phyloP scores from a whole-genome alignment of 2,797 vertebrate genomes.

The Dendrocincla fuliginosa region DNA sequence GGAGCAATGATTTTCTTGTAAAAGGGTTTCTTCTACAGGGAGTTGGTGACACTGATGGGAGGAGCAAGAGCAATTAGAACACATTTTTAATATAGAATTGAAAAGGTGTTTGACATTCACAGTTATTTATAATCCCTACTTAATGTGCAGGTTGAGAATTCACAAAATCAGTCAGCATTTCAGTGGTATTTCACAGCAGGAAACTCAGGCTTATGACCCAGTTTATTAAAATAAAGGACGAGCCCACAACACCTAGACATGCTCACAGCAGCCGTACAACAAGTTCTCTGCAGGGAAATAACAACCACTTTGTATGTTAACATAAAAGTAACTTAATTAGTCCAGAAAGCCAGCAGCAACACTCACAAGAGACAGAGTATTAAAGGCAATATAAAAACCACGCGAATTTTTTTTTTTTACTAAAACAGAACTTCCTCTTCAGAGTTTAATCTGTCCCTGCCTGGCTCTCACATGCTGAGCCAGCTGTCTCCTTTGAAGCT shows the following conservation, averaged over 20 bases:
- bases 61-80: slow-evolving; percentile 36
- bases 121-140: slow-evolving; percentile 44
- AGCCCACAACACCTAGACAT: neutral
- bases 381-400: slow-evolving; percentile 8
- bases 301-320: slow-evolving; percentile 11
- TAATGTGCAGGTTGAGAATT: slow-evolving; percentile 41
- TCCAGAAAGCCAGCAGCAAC: slow-evolving; percentile 32
- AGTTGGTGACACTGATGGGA: slow-evolving; percentile 24
- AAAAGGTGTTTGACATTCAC: slow-evolving; percentile 29
- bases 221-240: slow-evolving; percentile 26
- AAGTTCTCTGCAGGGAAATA: slow-evolving; percentile 50
- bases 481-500: slow-evolving; percentile 23
- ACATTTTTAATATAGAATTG: slow-evolving; percentile 30
- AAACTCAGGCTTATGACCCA: slow-evolving; percentile 29
- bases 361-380: neutral
- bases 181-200: slow-evolving; percentile 35
- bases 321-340: slow-evolving; percentile 62
- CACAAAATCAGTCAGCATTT: slow-evolving; percentile 15
- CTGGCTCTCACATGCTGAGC: neutral
- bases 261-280: neutral
- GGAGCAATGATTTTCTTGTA: slow-evolving; percentile 29
- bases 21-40: slow-evolving; percentile 6
- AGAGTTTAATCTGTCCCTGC: neutral
- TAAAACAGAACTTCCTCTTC: slow-evolving; percentile 11
- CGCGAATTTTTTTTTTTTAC: neutral